These are phyloP conservation scores for Oedothorax gibbosus DNA, from an alignment of 1,140 invertebrate species.

Conservation along the genomic window DNA sequence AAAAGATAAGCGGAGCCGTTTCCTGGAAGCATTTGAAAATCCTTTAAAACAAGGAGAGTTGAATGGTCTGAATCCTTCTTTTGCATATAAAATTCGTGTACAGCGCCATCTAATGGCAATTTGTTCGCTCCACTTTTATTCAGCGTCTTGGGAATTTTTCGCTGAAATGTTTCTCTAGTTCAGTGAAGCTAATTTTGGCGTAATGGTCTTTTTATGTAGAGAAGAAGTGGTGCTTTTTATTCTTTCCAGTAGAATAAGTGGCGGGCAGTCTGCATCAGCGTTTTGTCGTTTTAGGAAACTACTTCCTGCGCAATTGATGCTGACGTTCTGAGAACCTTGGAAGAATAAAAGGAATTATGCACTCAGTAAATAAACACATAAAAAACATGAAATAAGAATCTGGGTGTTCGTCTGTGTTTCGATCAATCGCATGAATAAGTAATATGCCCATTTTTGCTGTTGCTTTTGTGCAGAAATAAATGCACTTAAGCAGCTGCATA, in stretches of 20 bases:
- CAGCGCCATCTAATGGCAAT: slow-evolving; percentile 54
- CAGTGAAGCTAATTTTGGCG: slow-evolving; percentile 54
- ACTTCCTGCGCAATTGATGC: no score
- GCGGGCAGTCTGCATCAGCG: slow-evolving; percentile 29
- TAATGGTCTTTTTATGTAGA: slow-evolving; percentile 57
- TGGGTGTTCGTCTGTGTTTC: no score
- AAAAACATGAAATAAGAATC: no score
- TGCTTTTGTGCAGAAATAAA: no score
- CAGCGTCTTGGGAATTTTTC: slow-evolving; percentile 25
- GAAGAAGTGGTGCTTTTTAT: slow-evolving; percentile 33
- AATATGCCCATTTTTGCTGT: no score
- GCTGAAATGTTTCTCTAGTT: slow-evolving; percentile 56
- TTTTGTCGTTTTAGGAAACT: slow-evolving; percentile 1
- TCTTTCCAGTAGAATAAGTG: slow-evolving; percentile 13
- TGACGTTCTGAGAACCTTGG: no score
- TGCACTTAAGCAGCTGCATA: no score
- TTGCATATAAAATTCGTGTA: slow-evolving; percentile 8
- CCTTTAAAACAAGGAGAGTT: slow-evolving; percentile 50
- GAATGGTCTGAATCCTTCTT: slow-evolving; percentile 39
- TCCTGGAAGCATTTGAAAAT: slow-evolving; percentile 44
- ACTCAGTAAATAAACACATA: no score
- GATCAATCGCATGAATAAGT: no score
- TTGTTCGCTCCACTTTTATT: slow-evolving; percentile 31
- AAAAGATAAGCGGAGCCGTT: slow-evolving; percentile 43
- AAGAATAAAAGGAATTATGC: no score